Conservation (phyloP, 2,888 invertebrate genomes). For the Mesorhabditis belari region DNA sequence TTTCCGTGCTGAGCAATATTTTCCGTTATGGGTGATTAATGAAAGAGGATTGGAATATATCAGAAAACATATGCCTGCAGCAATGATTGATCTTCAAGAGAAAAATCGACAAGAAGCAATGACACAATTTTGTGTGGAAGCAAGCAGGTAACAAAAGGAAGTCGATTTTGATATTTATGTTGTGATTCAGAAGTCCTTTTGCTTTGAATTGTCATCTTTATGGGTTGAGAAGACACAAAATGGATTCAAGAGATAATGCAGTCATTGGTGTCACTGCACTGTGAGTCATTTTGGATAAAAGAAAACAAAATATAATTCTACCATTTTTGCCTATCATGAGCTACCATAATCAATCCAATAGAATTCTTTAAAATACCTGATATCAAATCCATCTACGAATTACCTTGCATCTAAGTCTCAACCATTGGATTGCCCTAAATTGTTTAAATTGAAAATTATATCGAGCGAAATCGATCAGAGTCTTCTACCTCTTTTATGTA, state of each 20-base stretch:
- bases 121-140: slow-evolving; percentile 79
- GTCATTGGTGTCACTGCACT: slow-evolving; percentile 82
- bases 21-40: slow-evolving; percentile 58
- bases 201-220: slow-evolving; percentile 82
- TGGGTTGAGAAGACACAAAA: slow-evolving; percentile 62
- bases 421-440: too few species aligned
- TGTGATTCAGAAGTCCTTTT: slow-evolving; percentile 60
- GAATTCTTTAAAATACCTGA: too few species aligned
- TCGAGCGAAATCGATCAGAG: too few species aligned
- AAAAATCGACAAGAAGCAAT: slow-evolving; percentile 66
- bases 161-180: background rate
- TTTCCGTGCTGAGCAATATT: slow-evolving; percentile 78
- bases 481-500: too few species aligned
- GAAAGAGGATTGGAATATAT: slow-evolving; percentile 59
- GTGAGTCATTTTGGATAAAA: slow-evolving; percentile 5
- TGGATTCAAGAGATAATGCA: slow-evolving; percentile 65
- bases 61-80: slow-evolving; percentile 64
- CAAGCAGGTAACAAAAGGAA: slow-evolving; percentile 64
- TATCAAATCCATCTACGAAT: too few species aligned
- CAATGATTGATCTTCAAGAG: slow-evolving; percentile 74
- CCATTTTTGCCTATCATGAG: slow-evolving; percentile 77
- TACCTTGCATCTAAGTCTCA: too few species aligned
- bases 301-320: background rate
- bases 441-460: too few species aligned
- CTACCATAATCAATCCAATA: too few species aligned